phyloP scores from a whole-genome alignment of 2,797 vertebrate genomes.

The Syndactyla subalaris region DNA sequence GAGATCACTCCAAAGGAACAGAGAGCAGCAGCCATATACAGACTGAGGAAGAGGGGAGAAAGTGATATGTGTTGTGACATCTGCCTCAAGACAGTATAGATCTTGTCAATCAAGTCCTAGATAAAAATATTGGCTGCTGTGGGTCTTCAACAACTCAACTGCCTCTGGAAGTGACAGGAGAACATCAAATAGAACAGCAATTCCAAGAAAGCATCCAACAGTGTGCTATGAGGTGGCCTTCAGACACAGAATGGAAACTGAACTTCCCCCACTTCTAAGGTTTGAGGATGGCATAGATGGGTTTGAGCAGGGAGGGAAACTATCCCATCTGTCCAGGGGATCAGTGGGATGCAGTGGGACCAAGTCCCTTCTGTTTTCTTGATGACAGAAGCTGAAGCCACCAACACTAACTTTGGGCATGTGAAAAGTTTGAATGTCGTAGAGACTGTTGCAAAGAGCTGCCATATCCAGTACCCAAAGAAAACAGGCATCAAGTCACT shows the following conservation, averaged over 20 bases:
- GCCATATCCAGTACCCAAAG: neutral
- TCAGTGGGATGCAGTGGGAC: neutral
- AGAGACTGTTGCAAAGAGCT: neutral
- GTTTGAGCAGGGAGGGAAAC: neutral
- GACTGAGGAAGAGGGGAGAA: conserved; percentile 20
- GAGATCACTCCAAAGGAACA: neutral
- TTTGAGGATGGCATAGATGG: neutral
- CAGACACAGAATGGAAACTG: neutral
- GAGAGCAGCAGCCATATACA: neutral
- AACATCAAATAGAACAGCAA: neutral
- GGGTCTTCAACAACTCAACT: neutral
- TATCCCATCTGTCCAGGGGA: neutral
- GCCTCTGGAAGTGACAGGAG: neutral
- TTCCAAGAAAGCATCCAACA: neutral
- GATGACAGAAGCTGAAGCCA: neutral
- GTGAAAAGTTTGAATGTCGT: neutral
- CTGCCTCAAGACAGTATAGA: conserved; percentile 10
- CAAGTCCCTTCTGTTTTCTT: neutral
- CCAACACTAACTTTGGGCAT: neutral
- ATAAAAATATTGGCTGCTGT: neutral
- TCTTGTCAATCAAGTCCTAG: neutral
- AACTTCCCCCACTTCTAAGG: neutral
- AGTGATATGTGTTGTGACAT: conserved; percentile 7
- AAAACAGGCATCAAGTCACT: neutral
- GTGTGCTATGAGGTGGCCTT: neutral